These are phyloP conservation scores for Sylvicapra grimmia DNA, from an alignment of 2,113 vertebrate species.

Conservation along the genomic window DNA sequence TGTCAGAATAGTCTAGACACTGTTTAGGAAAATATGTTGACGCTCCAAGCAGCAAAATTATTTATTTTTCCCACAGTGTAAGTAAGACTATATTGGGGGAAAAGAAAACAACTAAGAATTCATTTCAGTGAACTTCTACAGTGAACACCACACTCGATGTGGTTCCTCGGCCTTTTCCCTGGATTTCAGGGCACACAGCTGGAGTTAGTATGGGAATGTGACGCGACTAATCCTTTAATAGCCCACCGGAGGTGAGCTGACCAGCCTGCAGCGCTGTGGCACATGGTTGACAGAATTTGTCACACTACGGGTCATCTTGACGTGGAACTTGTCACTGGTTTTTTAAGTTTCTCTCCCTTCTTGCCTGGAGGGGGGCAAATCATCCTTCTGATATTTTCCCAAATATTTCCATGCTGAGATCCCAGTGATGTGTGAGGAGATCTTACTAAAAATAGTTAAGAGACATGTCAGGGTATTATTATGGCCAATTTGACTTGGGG, in stretches of 20 bases:
- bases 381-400: conserved; percentile 18
- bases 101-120: neutral
- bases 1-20: conserved; percentile 36
- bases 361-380: neutral
- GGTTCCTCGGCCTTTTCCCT: neutral
- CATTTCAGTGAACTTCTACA: neutral
- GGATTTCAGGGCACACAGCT: neutral
- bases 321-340: neutral
- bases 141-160: neutral
- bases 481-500: conserved; percentile 38
- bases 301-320: neutral
- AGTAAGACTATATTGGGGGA: neutral
- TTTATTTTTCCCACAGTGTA: conserved; percentile 30
- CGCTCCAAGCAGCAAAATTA: neutral
- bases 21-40: conserved; percentile 25
- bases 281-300: conserved; percentile 16
- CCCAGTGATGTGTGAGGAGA: neutral
- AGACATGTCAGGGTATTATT: conserved; percentile 26
- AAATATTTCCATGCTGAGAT: conserved; percentile 28
- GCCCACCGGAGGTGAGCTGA: neutral
- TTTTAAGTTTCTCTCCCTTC: neutral
- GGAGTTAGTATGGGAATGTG: neutral
- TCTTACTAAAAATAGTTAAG: conserved; percentile 53
- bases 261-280: neutral
- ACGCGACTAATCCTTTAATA: neutral